A percentile compares a stretch with the other conserved stretches of the same genome.
Conservation (phyloP, 2,113 vertebrate genomes). For the Dicerorhinus sumatrensis region DNA sequence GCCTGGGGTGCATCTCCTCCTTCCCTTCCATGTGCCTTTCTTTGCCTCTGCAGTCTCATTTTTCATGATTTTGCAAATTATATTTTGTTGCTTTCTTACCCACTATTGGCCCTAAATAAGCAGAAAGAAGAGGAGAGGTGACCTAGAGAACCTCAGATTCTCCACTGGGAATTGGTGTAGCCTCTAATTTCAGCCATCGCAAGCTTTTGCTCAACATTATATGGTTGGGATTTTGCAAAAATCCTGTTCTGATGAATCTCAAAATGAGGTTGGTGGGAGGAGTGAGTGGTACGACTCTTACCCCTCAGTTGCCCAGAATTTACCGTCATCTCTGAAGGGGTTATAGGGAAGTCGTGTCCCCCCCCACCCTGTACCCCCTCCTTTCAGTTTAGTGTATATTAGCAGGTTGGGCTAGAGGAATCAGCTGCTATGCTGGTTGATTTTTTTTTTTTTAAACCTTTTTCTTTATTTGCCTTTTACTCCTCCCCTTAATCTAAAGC, state of each 20-base stretch:
- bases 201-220: neutral
- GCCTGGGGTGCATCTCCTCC: constrained; percentile 76
- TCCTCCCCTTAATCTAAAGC: constrained; percentile 59
- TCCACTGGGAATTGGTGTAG: neutral
- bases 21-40: constrained; percentile 80
- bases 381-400: neutral
- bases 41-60: constrained; percentile 81
- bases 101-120: constrained; percentile 59
- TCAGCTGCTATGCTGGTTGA: constrained; percentile 60
- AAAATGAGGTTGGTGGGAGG: neutral
- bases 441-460: constrained; percentile 11
- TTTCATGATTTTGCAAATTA: constrained; percentile 77
- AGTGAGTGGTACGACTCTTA: neutral
- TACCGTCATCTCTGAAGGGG: neutral
- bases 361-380: neutral
- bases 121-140: constrained; percentile 59
- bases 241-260: constrained; percentile 48
- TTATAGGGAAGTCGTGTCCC: neutral
- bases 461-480: constrained; percentile 52
- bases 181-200: constrained; percentile 46
- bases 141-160: constrained; percentile 29
- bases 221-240: constrained; percentile 57
- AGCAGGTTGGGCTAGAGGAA: constrained; percentile 57
- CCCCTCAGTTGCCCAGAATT: neutral
- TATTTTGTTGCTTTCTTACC: constrained; percentile 70